Evolutionary conservation across 2,113 vertebrate genomes (phyloP), one percentile per base, ranked within the genome.

Genomic region (Poeciliopsis retropinna): DNA sequence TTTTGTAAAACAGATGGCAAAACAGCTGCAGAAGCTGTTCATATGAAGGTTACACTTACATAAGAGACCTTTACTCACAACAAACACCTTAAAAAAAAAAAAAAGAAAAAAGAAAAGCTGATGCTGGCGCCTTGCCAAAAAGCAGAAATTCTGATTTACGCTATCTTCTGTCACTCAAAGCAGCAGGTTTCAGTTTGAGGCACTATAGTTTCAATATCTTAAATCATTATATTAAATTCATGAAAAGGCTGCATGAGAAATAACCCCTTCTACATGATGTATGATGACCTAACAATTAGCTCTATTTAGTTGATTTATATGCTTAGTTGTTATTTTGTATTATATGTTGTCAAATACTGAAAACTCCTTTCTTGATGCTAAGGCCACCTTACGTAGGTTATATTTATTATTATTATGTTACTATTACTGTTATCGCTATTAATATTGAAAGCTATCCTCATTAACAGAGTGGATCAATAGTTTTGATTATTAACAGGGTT

Each of bases 1-100:
- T 76, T 77, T 71, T 81, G 30, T 71, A 34, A 14, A 84, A 73
- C 83, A 91, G 86, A 91, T 86, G 90, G 73, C 32, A 37, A 28
- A 66, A 73, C 85, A 84, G 83, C 75, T 88, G 87, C 83, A 72
- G 70, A 81, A 71, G 30, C 71, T 81, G 79, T 85, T 74, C 29
- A 60, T 31, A 39, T 72, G 54, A 87, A 89, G 82, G 84, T 89
- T 85, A 83, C n/a, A 64, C 64, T 82, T 73, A 80, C 85, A 65
- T 44, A 67, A 82, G 75, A 83, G 76, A 76, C 31, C 79, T 63
- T 37, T 25, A 31, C 68, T 75, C 29, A 28, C 32, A 63, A 81
- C 75, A 64, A 41, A 68, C 67, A 73, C 27, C 69, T 82, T 31
- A 76, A 41, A 66, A 63, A 39, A 39, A 41, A 41, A 64, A 41